Conservation (phyloP, 2,113 vertebrate genomes). For the Rhinopomastus cyanomelas region DNA sequence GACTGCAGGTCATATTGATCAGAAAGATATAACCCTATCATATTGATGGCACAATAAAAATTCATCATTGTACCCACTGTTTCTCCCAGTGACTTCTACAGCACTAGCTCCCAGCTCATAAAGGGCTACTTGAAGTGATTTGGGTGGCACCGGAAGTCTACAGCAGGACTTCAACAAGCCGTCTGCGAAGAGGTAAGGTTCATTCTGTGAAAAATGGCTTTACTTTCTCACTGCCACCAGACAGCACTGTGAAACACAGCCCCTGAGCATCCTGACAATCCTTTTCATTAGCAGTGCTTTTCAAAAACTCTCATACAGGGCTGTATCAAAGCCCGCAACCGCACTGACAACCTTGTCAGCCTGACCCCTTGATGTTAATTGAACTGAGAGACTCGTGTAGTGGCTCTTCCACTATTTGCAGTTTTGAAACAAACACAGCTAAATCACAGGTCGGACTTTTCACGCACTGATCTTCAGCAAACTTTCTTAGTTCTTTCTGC, state of each 20-base stretch:
- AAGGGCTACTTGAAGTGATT: neutral
- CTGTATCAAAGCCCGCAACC: neutral
- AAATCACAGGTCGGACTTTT: fast-evolving
- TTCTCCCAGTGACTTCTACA: neutral
- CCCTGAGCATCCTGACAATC: neutral
- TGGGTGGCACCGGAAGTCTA: neutral
- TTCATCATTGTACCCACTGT: neutral
- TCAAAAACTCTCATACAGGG: neutral
- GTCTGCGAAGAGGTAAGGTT: neutral
- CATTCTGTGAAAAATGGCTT: neutral
- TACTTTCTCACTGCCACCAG: neutral
- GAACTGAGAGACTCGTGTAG: neutral
- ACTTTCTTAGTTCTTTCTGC: neutral
- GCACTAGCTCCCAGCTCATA: neutral
- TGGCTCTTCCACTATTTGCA: neutral
- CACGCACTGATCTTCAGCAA: neutral
- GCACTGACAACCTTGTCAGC: neutral
- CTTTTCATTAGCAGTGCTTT: neutral
- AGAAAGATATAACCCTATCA: neutral
- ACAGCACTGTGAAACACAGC: neutral
- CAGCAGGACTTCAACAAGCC: neutral
- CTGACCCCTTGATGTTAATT: neutral
- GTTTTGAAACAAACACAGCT: neutral
- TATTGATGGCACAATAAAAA: neutral
- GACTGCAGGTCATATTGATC: neutral